These are phyloP conservation scores for Chrysemys picta DNA, from an alignment of 2,113 vertebrate species.

Conservation along the genomic window DNA sequence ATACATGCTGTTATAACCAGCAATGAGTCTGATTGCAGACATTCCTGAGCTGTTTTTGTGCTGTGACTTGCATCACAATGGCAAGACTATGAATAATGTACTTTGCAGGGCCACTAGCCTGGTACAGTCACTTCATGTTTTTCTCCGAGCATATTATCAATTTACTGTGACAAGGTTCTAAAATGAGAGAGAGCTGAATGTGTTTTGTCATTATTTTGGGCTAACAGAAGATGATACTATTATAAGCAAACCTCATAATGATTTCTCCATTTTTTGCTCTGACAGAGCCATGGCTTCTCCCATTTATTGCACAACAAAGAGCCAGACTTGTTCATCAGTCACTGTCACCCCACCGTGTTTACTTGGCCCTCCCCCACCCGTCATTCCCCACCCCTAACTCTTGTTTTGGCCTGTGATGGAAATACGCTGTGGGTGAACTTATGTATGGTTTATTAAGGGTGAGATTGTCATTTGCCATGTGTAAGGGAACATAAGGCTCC, in stretches of 20 bases:
- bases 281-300: neutral
- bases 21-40: neutral
- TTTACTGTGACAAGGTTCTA: neutral
- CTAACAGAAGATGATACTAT: neutral
- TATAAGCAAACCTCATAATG: neutral
- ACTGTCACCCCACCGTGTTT: neutral
- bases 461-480: neutral
- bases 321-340: neutral
- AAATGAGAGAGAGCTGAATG: fast-evolving
- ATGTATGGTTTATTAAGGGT: fast-evolving
- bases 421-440: neutral
- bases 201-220: neutral
- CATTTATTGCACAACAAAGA: neutral
- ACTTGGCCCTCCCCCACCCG: neutral
- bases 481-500: neutral
- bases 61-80: neutral
- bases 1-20: neutral
- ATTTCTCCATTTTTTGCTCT: neutral
- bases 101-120: neutral
- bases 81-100: neutral
- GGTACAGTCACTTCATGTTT: neutral
- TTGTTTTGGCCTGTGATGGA: neutral
- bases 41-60: neutral
- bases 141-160: neutral
- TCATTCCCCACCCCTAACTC: fast-evolving